A percentile compares a stretch with the other conserved stretches of the same genome.
Evolutionary conservation across 2,888 invertebrate genomes (phyloP).

Genomic region (Eupithecia tripunctaria): DNA sequence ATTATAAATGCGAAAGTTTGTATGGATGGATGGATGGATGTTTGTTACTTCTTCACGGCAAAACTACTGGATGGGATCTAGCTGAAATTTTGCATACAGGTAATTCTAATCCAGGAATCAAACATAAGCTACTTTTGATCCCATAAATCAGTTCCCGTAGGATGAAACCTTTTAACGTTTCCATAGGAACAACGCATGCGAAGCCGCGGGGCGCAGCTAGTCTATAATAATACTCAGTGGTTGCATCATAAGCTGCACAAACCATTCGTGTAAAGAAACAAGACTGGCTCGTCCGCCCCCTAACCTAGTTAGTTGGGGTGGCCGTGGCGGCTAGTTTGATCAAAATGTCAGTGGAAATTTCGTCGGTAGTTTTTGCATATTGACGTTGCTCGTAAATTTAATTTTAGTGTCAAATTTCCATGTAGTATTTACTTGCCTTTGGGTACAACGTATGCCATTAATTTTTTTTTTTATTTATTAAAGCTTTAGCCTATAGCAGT

Average conservation of each 20-base stretch:
- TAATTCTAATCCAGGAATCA: too few relatives aligned
- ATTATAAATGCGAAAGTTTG: too few relatives aligned
- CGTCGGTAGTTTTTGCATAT: constrained; percentile 6
- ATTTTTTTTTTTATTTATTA: neutral
- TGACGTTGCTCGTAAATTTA: neutral
- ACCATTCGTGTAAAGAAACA: neutral
- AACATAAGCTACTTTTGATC: too few relatives aligned
- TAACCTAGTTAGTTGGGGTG: constrained; percentile 69
- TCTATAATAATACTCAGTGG: neutral
- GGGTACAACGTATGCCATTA: neutral
- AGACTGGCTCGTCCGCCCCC: constrained; percentile 20
- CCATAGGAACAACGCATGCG: too few relatives aligned
- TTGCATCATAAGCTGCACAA: neutral
- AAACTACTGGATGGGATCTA: too few relatives aligned
- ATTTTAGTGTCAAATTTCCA: neutral
- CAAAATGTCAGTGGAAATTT: neutral
- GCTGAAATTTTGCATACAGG: too few relatives aligned
- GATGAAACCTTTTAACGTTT: too few relatives aligned
- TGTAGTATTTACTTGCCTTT: neutral
- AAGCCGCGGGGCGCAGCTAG: too few relatives aligned
- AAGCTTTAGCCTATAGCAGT: too few relatives aligned
- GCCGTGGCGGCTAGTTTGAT: constrained; percentile 41
- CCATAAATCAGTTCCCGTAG: too few relatives aligned
- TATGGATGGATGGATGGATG: too few relatives aligned
- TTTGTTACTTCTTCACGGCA: too few relatives aligned